A percentile compares a stretch with the other conserved stretches of the same genome.
phyloP scores from a whole-genome alignment of 2,888 invertebrate species.

The Tipula vernalis region DNA sequence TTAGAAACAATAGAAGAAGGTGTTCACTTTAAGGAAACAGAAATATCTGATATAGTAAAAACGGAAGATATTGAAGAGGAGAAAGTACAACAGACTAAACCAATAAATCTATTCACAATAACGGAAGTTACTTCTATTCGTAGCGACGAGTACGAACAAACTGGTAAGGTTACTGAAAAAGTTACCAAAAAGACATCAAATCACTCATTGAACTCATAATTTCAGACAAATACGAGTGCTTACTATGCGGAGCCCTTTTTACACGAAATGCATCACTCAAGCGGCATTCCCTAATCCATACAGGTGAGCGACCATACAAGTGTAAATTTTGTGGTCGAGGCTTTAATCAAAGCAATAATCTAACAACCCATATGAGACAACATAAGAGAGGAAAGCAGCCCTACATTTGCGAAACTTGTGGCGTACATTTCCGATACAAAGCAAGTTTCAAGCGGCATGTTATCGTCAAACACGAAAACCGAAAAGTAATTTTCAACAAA shows the following conservation, averaged over 20 bases:
- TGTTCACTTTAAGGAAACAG: too few relatives aligned
- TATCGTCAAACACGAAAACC: conserved; percentile 18
- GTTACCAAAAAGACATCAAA: too few relatives aligned
- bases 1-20: too few relatives aligned
- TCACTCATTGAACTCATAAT: neutral
- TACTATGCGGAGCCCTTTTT: conserved; percentile 25
- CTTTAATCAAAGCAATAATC: conserved; percentile 28
- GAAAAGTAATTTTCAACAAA: too few relatives aligned
- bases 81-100: neutral
- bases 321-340: conserved; percentile 25
- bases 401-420: conserved; percentile 26
- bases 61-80: conserved; percentile 1
- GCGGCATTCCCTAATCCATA: conserved; percentile 28
- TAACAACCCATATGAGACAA: conserved; percentile 27
- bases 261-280: conserved; percentile 28
- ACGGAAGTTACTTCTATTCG: neutral
- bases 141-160: neutral
- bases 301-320: conserved; percentile 26
- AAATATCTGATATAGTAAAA: too few relatives aligned
- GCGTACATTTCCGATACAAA: conserved; percentile 25
- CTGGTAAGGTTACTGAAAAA: neutral
- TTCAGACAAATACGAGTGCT: conserved; percentile 20
- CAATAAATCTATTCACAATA: neutral
- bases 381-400: conserved; percentile 30
- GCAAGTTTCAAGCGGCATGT: conserved; percentile 20